These are phyloP conservation scores for Chydorus sphaericus DNA, from an alignment of 2,888 invertebrate genomes.

Conservation along the genomic window DNA sequence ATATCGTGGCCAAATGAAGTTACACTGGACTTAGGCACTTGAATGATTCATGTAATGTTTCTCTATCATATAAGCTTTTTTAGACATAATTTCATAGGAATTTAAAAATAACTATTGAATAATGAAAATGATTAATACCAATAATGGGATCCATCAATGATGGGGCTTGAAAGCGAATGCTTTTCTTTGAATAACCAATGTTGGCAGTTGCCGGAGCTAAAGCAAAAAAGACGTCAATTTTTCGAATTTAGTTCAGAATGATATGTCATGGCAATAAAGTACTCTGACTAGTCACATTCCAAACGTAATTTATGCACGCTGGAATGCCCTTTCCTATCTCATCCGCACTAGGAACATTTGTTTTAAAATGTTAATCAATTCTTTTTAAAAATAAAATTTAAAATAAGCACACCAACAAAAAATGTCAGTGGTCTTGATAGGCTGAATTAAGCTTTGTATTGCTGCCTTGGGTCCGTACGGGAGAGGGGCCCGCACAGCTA, in stretches of 20 bases:
- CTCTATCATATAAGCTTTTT: too few relatives aligned
- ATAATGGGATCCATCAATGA: too few relatives aligned
- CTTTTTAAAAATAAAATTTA: neutral
- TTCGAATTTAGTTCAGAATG: constrained; percentile 21
- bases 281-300: constrained; percentile 36
- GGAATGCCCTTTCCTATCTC: constrained; percentile 41
- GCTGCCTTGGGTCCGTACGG: constrained; percentile 45
- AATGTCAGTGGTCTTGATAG: constrained; percentile 43
- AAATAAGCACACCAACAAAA: constrained; percentile 32
- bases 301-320: constrained; percentile 37
- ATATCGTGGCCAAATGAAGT: too few relatives aligned
- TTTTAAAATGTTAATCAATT: neutral
- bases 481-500: constrained; percentile 60
- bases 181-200: constrained; percentile 25
- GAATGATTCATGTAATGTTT: too few relatives aligned
- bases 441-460: constrained; percentile 30
- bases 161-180: constrained; percentile 25
- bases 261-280: constrained; percentile 25
- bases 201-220: constrained; percentile 25
- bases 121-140: too few relatives aligned
- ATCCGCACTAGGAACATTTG: constrained; percentile 23
- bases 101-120: too few relatives aligned
- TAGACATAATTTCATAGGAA: too few relatives aligned
- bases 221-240: constrained; percentile 23
- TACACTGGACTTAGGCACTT: too few relatives aligned